A percentile compares a stretch with the other conserved stretches of the same genome.
Evolutionary conservation across 2,888 invertebrate species (phyloP).

Genomic region (Imbricaverruca yamaguchii): DNA sequence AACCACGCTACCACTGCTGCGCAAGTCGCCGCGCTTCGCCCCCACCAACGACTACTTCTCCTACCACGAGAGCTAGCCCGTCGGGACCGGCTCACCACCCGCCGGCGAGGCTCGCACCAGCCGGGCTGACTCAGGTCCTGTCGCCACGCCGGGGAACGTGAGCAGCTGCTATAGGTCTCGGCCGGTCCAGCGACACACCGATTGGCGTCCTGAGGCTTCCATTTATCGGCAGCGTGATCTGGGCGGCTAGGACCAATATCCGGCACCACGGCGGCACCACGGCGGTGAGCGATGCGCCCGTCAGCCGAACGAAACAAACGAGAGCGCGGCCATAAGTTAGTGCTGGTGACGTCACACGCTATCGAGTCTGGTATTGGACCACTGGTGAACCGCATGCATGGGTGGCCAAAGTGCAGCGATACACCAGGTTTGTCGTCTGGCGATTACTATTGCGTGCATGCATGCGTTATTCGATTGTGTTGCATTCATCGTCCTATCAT

Average conservation of each 20-base stretch:
- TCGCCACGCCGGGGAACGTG: not conserved
- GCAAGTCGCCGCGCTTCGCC: not conserved
- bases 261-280: not conserved
- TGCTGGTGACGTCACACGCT: not conserved
- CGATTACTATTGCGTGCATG: no score
- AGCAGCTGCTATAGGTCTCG: not conserved
- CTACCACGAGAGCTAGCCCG: not conserved
- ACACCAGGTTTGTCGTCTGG: no score
- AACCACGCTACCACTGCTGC: not conserved
- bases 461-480: no score
- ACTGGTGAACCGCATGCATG: no score
- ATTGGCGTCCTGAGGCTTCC: not conserved
- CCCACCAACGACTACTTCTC: not conserved
- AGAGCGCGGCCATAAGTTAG: not conserved
- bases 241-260: no score
- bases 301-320: not conserved
- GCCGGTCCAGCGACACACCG: not conserved
- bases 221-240: not conserved
- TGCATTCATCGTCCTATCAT: no score
- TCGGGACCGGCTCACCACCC: not conserved
- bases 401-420: no score
- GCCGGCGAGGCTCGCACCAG: not conserved
- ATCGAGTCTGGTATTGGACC: not conserved
- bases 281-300: not conserved
- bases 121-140: not conserved